phyloP scores from a whole-genome alignment of 2,888 invertebrate genomes.

The Blomia tropicalis region DNA sequence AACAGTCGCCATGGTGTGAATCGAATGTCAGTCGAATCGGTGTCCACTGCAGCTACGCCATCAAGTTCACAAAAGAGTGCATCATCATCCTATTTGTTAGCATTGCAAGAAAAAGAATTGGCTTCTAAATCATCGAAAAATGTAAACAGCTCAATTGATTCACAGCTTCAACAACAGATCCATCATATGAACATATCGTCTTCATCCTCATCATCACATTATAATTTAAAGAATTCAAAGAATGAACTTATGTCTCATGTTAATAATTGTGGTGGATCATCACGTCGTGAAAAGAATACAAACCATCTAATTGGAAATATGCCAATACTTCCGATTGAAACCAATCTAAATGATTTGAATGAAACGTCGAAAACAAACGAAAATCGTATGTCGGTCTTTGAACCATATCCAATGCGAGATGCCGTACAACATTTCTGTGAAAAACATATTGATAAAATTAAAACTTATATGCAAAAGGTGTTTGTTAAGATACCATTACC shows the following conservation, averaged over 20 bases:
- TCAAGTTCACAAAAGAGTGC: conserved; percentile 26
- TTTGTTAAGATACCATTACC: conserved; percentile 70
- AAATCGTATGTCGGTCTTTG: conserved; percentile 50
- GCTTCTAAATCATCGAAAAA: conserved; percentile 22
- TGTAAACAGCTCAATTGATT: conserved; percentile 23
- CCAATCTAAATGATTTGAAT: background rate
- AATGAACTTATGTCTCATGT: conserved; percentile 14
- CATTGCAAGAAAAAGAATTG: conserved; percentile 23
- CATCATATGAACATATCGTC: conserved; percentile 12
- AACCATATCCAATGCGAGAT: conserved; percentile 72
- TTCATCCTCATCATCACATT: conserved; percentile 22
- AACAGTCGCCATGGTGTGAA: conserved; percentile 21
- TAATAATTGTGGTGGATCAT: background rate
- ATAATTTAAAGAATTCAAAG: conserved; percentile 15
- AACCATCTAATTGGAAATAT: background rate
- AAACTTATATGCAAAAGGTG: conserved; percentile 72
- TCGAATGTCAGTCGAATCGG: conserved; percentile 24
- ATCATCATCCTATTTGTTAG: conserved; percentile 23
- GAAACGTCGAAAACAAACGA: background rate
- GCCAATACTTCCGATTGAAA: background rate
- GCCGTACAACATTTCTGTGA: conserved; percentile 90
- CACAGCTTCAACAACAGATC: conserved; percentile 20
- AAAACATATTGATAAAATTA: conserved; percentile 79
- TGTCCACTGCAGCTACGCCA: conserved; percentile 15
- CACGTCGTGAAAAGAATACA: background rate